Conservation (phyloP, 2,113 vertebrate species). For the Apteryx owenii region DNA sequence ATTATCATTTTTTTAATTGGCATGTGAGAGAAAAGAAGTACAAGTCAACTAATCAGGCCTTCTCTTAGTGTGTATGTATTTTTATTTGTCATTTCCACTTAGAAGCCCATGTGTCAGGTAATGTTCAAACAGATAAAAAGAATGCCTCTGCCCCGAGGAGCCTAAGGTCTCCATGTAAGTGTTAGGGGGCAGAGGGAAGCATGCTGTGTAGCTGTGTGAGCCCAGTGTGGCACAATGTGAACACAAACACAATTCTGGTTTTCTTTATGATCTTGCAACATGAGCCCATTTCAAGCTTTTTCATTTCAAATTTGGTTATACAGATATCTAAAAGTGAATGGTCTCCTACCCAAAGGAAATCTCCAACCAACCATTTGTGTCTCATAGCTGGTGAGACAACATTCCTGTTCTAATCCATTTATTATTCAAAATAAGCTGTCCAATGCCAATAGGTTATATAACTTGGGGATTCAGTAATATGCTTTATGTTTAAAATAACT, state of each 20-base stretch:
- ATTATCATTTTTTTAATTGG: background rate
- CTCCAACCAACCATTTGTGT: background rate
- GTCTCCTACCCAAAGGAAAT: background rate
- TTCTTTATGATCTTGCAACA: background rate
- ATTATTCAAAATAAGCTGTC: background rate
- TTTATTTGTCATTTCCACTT: background rate
- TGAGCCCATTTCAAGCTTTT: background rate
- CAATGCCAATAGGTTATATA: background rate
- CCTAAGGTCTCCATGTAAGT: background rate
- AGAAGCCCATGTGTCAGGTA: background rate
- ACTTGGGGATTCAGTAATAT: background rate
- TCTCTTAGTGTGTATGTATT: background rate
- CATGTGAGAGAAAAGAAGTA: background rate
- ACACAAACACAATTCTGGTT: background rate
- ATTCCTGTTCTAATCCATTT: background rate
- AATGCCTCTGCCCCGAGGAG: background rate
- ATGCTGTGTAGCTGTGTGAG: background rate
- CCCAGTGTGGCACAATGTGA: background rate
- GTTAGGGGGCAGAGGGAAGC: background rate
- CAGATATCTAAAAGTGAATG: background rate
- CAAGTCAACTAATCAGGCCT: background rate
- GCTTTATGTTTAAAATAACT: background rate
- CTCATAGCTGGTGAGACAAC: background rate
- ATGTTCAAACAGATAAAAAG: background rate
- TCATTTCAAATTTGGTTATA: background rate